Base-by-base conservation (phyloP, 2,888 invertebrate species). In the Piscicola geometra region DNA sequence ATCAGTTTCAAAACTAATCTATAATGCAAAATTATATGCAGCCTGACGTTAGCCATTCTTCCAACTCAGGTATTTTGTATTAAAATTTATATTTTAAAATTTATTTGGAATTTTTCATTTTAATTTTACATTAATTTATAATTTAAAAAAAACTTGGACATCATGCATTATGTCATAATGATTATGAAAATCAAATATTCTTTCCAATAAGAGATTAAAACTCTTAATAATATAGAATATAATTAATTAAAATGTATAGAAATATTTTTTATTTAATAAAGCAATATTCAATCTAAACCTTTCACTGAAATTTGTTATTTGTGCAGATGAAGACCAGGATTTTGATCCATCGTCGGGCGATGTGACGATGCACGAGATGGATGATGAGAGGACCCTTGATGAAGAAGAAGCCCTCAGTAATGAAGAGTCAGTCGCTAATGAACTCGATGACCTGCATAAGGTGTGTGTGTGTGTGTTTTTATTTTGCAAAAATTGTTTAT, bases 301-400 rank as follows among this genome's bases (percentile, higher is more conserved):
- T 52, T 21, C n/a, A 25, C 15, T 15, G n/a, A 56, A 41, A 25
- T 50, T n/a, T 9, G 18, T 12, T 5, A 30, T 25, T 73, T 76
- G 25, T n/a, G 32, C 41, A 84, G 84, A 84, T 56, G 84, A 83
- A 36, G 87, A 88, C 79, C 83, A 86, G 76, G 88, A 88, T 82
- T 94, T 95, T 88, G 94, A 94, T 86, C 94, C 95, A 79, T 90
- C 93, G 80, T 91, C 93, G 84, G 41, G 41, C 50, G 95, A 95
- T 86, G 94, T 96, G 94, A 91, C 96, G 89, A 92, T 95, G 79
- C 93, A 96, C 89, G 96, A 96, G 87, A 95, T 93, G 87, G 97
- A 97, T 86, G 96, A 97, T 88, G 97, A 97, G 85, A 90, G 93
- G 85, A 97, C 96, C 78, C 86, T 97, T 84, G 96, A 95, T 85